Percentiles rank a stretch among this genome's conserved stretches.
Evolutionary conservation across 2,888 invertebrate genomes (phyloP).

Genomic region (Drosophila dives): DNA sequence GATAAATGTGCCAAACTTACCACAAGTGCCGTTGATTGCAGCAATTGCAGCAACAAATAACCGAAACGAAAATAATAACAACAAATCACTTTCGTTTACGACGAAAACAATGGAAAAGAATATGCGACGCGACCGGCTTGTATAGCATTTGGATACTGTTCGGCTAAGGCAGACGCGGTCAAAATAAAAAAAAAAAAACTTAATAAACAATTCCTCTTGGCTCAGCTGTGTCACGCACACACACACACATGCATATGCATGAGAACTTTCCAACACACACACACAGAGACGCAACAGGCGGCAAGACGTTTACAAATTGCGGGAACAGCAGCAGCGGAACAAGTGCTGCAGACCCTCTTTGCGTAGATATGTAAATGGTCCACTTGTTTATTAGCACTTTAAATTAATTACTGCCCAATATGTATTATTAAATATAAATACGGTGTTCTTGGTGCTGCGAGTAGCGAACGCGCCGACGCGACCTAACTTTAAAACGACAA

Average conservation of each 20-base stretch:
- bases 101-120: slow-evolving; percentile 26
- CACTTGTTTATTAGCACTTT: slow-evolving; percentile 2
- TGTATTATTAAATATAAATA: slow-evolving; percentile 16
- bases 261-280: slow-evolving; percentile 10
- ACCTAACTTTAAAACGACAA: slow-evolving; percentile 52
- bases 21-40: slow-evolving; percentile 73
- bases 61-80: slow-evolving; percentile 47
- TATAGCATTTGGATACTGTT: slow-evolving; percentile 71
- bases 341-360: slow-evolving; percentile 12
- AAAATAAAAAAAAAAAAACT: slow-evolving; percentile 21
- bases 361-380: slow-evolving; percentile 32
- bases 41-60: slow-evolving; percentile 64
- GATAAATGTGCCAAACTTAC: slow-evolving; percentile 72
- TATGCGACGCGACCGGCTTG: slow-evolving; percentile 69
- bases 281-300: slow-evolving; percentile 66
- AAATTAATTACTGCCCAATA: slow-evolving; percentile 6
- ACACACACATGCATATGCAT: slow-evolving; percentile 4
- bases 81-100: slow-evolving; percentile 74
- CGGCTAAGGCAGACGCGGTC: slow-evolving; percentile 31
- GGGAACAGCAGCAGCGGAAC: slow-evolving; percentile 46
- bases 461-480: slow-evolving; percentile 55
- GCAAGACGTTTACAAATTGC: slow-evolving; percentile 29
- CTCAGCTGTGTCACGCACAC: slow-evolving; percentile 63
- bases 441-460: not conserved
- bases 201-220: slow-evolving; percentile 67